These are phyloP conservation scores for Eriosoma lanigerum DNA, from an alignment of 1,140 invertebrate species.

Conservation along the genomic window DNA sequence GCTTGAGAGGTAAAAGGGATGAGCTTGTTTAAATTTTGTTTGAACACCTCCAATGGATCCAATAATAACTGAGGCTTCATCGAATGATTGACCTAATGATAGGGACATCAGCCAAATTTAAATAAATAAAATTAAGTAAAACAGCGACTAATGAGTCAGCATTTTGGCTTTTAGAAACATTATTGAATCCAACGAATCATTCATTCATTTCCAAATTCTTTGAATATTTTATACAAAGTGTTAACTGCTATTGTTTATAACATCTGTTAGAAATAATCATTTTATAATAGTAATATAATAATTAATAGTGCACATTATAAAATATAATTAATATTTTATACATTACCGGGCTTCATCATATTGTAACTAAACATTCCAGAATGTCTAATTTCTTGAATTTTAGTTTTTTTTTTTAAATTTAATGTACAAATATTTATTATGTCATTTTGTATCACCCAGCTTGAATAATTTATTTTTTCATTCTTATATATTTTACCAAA, in stretches of 20 bases:
- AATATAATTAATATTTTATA: background rate
- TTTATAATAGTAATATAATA: too few species aligned
- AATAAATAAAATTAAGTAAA: background rate
- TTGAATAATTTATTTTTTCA: background rate
- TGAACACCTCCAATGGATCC: too few species aligned
- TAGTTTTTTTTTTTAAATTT: background rate
- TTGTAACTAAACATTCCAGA: background rate
- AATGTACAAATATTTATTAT: background rate
- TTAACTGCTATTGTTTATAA: too few species aligned
- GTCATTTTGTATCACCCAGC: background rate
- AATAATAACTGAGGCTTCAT: too few species aligned
- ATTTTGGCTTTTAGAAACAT: background rate
- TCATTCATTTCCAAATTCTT: background rate
- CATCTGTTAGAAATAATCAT: too few species aligned
- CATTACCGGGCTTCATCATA: slow-evolving; percentile 2
- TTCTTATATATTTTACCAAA: background rate
- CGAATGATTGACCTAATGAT: background rate
- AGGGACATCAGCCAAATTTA: background rate
- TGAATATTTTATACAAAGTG: too few species aligned
- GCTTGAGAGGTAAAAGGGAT: too few species aligned
- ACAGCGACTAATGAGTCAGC: background rate
- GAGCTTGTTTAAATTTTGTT: too few species aligned
- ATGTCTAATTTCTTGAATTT: background rate
- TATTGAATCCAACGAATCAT: background rate
- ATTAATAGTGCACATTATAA: too few species aligned